These are phyloP conservation scores for Melanophora roralis DNA, from an alignment of 2,888 invertebrate genomes.

Conservation along the genomic window DNA sequence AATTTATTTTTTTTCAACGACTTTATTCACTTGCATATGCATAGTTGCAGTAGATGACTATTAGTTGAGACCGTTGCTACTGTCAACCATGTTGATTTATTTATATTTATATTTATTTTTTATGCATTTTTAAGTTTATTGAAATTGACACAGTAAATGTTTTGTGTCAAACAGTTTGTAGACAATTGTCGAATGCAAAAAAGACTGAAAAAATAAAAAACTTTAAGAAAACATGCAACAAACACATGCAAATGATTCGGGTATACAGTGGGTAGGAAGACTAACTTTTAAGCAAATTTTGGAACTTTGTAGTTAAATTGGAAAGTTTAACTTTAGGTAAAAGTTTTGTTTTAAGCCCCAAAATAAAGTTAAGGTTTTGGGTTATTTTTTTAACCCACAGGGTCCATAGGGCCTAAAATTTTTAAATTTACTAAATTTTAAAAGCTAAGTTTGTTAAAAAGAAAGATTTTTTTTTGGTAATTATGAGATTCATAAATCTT, in stretches of 20 bases:
- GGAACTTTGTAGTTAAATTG: too few species aligned
- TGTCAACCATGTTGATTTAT: constrained; percentile 1
- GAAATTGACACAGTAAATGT: constrained; percentile 60
- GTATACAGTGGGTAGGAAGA: constrained; percentile 8
- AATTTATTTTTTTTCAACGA: constrained; percentile 23
- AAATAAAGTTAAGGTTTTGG: too few species aligned
- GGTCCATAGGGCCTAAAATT: too few species aligned
- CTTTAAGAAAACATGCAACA: constrained; percentile 14
- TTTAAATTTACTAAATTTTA: too few species aligned
- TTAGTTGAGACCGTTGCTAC: not conserved
- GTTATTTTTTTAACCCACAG: too few species aligned
- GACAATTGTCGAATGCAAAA: constrained; percentile 48
- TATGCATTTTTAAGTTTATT: constrained; percentile 46
- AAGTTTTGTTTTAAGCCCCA: too few species aligned
- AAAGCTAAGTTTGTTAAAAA: too few species aligned
- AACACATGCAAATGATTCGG: constrained; percentile 22
- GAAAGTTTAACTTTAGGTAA: too few species aligned
- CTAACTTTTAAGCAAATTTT: too few species aligned
- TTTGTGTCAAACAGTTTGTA: constrained; percentile 55
- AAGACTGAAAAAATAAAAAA: not conserved
- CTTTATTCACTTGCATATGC: constrained; percentile 42
- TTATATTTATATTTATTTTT: constrained; percentile 30
- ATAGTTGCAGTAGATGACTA: not conserved
- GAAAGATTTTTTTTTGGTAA: too few species aligned
- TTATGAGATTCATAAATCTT: too few species aligned